Conservation (phyloP, 2,888 invertebrate species). For the Encarsia formosa region DNA sequence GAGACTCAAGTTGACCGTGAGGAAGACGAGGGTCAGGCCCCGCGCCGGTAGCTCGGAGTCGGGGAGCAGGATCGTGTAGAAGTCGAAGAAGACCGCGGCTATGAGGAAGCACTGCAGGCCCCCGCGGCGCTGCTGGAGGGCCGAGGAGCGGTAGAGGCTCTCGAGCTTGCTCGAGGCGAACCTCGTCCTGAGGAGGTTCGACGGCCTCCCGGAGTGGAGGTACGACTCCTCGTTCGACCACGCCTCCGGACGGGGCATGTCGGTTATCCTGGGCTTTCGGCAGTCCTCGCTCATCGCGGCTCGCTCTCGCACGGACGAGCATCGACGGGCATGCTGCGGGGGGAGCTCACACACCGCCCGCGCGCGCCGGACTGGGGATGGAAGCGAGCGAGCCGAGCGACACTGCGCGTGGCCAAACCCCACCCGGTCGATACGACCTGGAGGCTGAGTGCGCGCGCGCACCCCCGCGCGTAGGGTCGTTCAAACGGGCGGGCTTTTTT, state of each 20-base stretch:
- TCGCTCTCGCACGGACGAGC: not conserved
- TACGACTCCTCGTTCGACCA: slow-evolving; percentile 48
- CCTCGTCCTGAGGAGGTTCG: slow-evolving; percentile 51
- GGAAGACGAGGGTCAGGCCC: slow-evolving; percentile 44
- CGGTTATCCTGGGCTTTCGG: not conserved
- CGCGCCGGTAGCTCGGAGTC: slow-evolving; percentile 41
- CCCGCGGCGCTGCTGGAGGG: slow-evolving; percentile 66
- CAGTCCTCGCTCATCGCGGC: not conserved
- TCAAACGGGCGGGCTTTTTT: too few relatives aligned
- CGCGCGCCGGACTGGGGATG: not conserved
- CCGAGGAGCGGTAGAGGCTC: slow-evolving; percentile 68
- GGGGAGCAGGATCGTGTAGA: slow-evolving; percentile 60
- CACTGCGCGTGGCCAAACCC: slow-evolving; percentile 11
- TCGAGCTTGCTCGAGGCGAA: slow-evolving; percentile 64
- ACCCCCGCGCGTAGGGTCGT: not conserved
- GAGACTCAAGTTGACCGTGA: slow-evolving; percentile 45
- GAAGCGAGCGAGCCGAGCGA: slow-evolving; percentile 1
- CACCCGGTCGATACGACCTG: not conserved
- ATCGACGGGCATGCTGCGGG: not conserved
- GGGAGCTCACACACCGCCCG: not conserved
- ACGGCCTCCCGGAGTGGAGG: slow-evolving; percentile 45
- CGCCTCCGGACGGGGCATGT: not conserved
- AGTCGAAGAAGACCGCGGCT: slow-evolving; percentile 64
- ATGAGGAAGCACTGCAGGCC: slow-evolving; percentile 68
- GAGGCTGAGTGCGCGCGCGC: not conserved